Conservation (phyloP, 2,113 vertebrate species). For the Neolamprologus caudopunctatus region DNA sequence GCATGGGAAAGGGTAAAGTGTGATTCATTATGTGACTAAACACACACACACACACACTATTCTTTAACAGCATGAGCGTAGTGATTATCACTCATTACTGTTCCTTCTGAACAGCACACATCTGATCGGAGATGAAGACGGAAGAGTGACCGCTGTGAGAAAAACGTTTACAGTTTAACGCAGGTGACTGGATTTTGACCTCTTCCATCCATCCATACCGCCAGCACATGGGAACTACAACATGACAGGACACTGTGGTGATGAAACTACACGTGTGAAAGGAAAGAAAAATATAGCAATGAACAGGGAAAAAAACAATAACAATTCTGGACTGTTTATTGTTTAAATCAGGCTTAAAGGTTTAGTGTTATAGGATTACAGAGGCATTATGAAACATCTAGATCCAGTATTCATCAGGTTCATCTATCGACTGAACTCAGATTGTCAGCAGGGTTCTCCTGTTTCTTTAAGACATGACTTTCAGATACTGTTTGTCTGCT, state of each 20-base stretch:
- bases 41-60: background rate
- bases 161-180: background rate
- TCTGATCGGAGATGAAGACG: conserved; percentile 2
- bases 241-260: background rate
- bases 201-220: background rate
- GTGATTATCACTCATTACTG: conserved; percentile 26
- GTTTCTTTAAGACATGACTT: background rate
- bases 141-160: background rate
- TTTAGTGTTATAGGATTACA: background rate
- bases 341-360: background rate
- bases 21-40: conserved; percentile 6
- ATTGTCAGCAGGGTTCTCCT: background rate
- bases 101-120: conserved; percentile 24
- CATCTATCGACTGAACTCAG: background rate
- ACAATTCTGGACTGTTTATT: background rate
- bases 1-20: background rate
- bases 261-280: background rate
- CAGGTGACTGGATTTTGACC: conserved; percentile 17
- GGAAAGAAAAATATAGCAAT: background rate
- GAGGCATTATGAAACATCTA: background rate
- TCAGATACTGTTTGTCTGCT: background rate
- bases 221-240: background rate
- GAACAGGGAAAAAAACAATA: background rate
- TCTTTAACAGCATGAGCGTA: background rate
- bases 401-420: background rate